Evolutionary conservation across 2,113 vertebrate species (phyloP).

Genomic region (Budorcas taxicolor): DNA sequence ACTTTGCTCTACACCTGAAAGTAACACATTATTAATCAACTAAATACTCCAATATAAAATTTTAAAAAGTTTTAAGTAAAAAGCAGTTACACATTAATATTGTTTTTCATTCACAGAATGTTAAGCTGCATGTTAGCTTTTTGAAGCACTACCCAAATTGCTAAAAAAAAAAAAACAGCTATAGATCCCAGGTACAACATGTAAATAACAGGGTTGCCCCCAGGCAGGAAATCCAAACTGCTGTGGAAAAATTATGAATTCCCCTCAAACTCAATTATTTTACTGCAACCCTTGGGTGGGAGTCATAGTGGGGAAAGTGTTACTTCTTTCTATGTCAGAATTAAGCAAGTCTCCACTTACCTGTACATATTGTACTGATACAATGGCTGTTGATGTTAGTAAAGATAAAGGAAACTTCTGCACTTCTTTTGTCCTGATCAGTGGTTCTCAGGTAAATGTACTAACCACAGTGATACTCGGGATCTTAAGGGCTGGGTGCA

Average conservation of each 20-base stretch:
- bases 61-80: not conserved
- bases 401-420: conserved; percentile 7
- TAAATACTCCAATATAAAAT: not conserved
- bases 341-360: conserved; percentile 57
- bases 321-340: conserved; percentile 8
- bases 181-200: not conserved
- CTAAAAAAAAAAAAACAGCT: not conserved
- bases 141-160: not conserved
- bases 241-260: not conserved
- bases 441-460: conserved; percentile 53
- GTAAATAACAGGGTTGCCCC: not conserved
- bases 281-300: not conserved
- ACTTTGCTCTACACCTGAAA: not conserved
- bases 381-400: not conserved
- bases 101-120: not conserved
- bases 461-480: conserved; percentile 28
- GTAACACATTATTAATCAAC: not conserved
- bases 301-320: not conserved
- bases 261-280: not conserved
- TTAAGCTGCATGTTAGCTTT: not conserved
- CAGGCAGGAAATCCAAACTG: not conserved
- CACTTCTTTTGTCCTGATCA: conserved; percentile 1
- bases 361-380: conserved; percentile 54
- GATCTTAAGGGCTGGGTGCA: conserved; percentile 58
- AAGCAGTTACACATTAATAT: not conserved